phyloP scores from a whole-genome alignment of 2,797 vertebrate genomes.

The Atherinosoma microstoma region DNA sequence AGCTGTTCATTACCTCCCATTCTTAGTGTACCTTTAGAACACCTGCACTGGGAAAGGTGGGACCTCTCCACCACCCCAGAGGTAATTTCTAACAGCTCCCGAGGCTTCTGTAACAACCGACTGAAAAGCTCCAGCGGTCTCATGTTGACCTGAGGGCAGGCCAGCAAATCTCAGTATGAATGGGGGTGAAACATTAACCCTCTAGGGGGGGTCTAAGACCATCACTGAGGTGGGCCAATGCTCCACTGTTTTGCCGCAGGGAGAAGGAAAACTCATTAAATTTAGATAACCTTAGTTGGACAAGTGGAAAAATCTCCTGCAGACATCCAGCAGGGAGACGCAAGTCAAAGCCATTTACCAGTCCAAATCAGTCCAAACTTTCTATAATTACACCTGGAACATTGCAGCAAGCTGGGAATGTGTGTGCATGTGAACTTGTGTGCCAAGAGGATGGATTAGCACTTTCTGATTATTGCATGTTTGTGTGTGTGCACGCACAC shows the following conservation, averaged over 20 bases:
- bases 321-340: constrained; percentile 61
- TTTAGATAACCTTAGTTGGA: constrained; percentile 69
- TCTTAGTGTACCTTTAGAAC: constrained; percentile 11
- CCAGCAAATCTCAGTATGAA: constrained; percentile 18
- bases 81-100: constrained; percentile 48
- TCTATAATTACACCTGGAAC: constrained; percentile 78
- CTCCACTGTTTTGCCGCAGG: constrained; percentile 48
- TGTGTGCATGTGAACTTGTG: constrained; percentile 26
- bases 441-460: constrained; percentile 33
- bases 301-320: constrained; percentile 72
- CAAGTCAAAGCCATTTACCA: constrained; percentile 63
- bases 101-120: constrained; percentile 25
- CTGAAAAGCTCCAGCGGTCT: constrained; percentile 48
- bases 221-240: constrained; percentile 46
- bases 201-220: constrained; percentile 11
- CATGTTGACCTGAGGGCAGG: constrained; percentile 21
- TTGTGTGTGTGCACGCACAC: constrained; percentile 21
- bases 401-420: constrained; percentile 27
- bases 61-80: constrained; percentile 21
- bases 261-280: constrained; percentile 76
- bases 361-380: constrained; percentile 51
- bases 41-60: constrained; percentile 13
- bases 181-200: constrained; percentile 51
- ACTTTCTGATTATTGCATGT: constrained; percentile 20
- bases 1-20: constrained; percentile 47